phyloP scores from a whole-genome alignment of 2,797 vertebrate species.

The Sylvilagus floridanus region DNA sequence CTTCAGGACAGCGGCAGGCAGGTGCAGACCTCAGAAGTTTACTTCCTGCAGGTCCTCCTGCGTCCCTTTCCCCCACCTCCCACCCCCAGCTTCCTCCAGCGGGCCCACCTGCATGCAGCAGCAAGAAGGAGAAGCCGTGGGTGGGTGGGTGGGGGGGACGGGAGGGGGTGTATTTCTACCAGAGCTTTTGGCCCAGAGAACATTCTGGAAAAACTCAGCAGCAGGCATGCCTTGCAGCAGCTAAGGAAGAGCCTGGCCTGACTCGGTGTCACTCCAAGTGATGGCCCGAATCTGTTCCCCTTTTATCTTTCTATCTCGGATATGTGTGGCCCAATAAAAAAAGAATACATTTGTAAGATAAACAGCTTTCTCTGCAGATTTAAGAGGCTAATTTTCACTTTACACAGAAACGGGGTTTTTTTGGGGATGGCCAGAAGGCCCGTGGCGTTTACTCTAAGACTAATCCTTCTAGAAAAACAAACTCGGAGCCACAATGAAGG shows the following conservation, averaged over 20 bases:
- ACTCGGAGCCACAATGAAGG: conserved; percentile 85
- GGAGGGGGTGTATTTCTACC: conserved; percentile 19
- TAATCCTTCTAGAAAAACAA: conserved; percentile 90
- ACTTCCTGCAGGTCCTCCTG: conserved; percentile 49
- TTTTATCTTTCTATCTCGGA: conserved; percentile 88
- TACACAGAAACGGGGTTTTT: conserved; percentile 85
- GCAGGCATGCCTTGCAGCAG: conserved; percentile 76
- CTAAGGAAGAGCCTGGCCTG: conserved; percentile 80
- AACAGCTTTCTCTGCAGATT: conserved; percentile 90
- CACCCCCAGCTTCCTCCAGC: conserved; percentile 4
- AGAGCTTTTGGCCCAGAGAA: conserved; percentile 65
- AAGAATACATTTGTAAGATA: conserved; percentile 91
- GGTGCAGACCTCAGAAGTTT: conserved; percentile 34
- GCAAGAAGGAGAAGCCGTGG: conserved; percentile 40
- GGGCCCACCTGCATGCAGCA: background rate
- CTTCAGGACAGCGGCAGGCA: conserved; percentile 18
- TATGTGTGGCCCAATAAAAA: conserved; percentile 90
- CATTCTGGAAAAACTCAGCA: conserved; percentile 79
- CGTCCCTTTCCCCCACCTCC: background rate
- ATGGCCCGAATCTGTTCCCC: conserved; percentile 84
- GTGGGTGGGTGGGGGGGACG: conserved; percentile 24
- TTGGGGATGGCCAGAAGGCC: conserved; percentile 81
- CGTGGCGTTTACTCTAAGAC: conserved; percentile 86
- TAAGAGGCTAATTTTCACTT: conserved; percentile 90
- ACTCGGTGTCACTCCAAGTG: conserved; percentile 84